phyloP scores from a whole-genome alignment of 2,888 invertebrate species.

The Dolichopus griseipennis region DNA sequence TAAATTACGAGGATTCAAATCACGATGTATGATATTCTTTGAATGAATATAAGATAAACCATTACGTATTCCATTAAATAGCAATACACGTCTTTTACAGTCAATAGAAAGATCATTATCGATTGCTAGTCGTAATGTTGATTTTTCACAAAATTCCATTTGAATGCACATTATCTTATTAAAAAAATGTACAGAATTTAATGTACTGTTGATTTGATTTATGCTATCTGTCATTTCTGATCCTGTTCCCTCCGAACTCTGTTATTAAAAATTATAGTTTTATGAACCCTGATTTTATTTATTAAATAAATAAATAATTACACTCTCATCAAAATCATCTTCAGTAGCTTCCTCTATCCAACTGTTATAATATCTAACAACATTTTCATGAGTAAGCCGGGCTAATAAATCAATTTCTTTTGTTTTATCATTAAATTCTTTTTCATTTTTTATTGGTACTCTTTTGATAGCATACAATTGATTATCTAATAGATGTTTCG shows the following conservation, averaged over 20 bases:
- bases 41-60: conserved; percentile 84
- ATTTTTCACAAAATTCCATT: conserved; percentile 98
- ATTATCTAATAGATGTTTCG: conserved; percentile 85
- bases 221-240: too few species aligned
- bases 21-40: conserved; percentile 80
- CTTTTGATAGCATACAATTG: conserved; percentile 91
- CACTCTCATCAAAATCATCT: conserved; percentile 44
- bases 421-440: conserved; percentile 81
- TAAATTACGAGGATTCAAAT: conserved; percentile 84
- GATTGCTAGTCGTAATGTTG: conserved; percentile 76
- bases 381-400: conserved; percentile 91
- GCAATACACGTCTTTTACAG: conserved; percentile 76
- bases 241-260: background rate
- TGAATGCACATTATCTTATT: too few species aligned
- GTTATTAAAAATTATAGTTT: background rate
- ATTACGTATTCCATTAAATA: conserved; percentile 94
- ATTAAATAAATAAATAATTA: too few species aligned
- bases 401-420: conserved; percentile 92
- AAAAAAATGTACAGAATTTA: conserved; percentile 60
- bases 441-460: conserved; percentile 73
- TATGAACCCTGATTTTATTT: too few species aligned
- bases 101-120: conserved; percentile 68
- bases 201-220: background rate
- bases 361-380: conserved; percentile 92
- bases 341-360: conserved; percentile 75